phyloP scores from a whole-genome alignment of 1,140 invertebrate genomes.

The Luehdorfia chinensis region DNA sequence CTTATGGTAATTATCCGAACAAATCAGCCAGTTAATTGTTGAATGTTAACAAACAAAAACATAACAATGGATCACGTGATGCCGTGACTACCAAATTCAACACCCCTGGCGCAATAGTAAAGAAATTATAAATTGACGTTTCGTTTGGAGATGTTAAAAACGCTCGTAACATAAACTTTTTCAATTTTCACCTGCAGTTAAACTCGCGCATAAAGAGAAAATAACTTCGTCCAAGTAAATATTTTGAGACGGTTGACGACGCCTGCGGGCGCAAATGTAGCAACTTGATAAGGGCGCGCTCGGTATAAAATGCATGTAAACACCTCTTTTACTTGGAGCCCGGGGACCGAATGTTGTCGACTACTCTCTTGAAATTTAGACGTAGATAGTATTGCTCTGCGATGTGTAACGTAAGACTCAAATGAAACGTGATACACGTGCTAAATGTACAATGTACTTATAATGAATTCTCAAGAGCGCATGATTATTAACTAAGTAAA shows the following conservation, averaged over 20 bases:
- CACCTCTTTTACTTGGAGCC: slow-evolving; percentile 48
- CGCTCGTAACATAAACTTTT: slow-evolving; percentile 73
- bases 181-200: slow-evolving; percentile 74
- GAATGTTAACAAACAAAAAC: too few relatives aligned
- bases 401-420: slow-evolving; percentile 9
- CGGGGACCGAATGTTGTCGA: slow-evolving; percentile 43
- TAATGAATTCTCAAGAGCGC: too few relatives aligned
- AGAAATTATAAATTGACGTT: slow-evolving; percentile 54
- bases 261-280: slow-evolving; percentile 59
- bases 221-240: slow-evolving; percentile 53
- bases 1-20: too few relatives aligned
- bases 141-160: slow-evolving; percentile 53
- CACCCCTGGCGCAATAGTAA: too few relatives aligned
- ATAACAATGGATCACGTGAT: too few relatives aligned
- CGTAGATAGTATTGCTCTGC: slow-evolving; percentile 15
- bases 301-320: slow-evolving; percentile 68
- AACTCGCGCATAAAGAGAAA: slow-evolving; percentile 58
- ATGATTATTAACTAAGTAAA: too few relatives aligned
- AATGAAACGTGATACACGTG: slow-evolving; percentile 6
- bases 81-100: too few relatives aligned
- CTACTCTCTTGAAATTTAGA: slow-evolving; percentile 41
- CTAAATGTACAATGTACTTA: too few relatives aligned
- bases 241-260: slow-evolving; percentile 66
- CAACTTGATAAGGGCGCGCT: slow-evolving; percentile 60
- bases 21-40: too few relatives aligned